Percentiles rank a stretch among this genome's conserved stretches.
These are phyloP conservation scores for Mongoloraphidia duomilia DNA, from an alignment of 2,888 invertebrate genomes.

Conservation along the genomic window DNA sequence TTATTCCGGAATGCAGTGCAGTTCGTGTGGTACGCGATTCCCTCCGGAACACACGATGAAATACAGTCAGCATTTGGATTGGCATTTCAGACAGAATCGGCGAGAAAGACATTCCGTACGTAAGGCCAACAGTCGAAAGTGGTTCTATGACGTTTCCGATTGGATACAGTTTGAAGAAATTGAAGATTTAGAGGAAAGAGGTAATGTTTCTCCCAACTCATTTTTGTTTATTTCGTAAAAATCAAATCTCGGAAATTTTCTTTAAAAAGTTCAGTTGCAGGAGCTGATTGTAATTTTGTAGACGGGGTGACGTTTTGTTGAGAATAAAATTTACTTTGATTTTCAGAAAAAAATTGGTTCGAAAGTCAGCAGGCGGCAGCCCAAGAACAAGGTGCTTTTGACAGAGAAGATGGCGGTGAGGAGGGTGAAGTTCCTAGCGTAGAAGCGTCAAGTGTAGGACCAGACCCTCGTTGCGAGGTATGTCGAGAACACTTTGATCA, in stretches of 20 bases:
- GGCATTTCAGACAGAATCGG: slow-evolving; percentile 94
- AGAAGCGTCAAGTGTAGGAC: slow-evolving; percentile 48
- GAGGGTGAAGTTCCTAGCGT: slow-evolving; percentile 54
- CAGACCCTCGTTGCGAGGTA: slow-evolving; percentile 62
- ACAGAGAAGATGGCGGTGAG: slow-evolving; percentile 39
- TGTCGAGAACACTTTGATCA: slow-evolving; percentile 90
- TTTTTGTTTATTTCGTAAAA: not conserved
- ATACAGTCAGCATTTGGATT: slow-evolving; percentile 93
- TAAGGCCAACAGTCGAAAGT: slow-evolving; percentile 69
- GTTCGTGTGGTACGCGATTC: slow-evolving; percentile 90
- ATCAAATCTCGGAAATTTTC: not conserved
- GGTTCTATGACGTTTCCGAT: slow-evolving; percentile 82
- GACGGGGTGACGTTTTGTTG: not conserved
- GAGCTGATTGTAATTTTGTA: too few relatives aligned
- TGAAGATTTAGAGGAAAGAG: slow-evolving; percentile 79
- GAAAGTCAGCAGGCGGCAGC: slow-evolving; percentile 50
- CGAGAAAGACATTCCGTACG: slow-evolving; percentile 73
- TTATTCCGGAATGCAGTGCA: slow-evolving; percentile 90
- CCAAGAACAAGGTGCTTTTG: slow-evolving; percentile 38
- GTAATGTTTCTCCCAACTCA: slow-evolving; percentile 27
- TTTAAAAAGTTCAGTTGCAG: not conserved
- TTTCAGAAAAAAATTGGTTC: slow-evolving; percentile 73
- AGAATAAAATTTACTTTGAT: slow-evolving; percentile 6
- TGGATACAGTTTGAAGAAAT: slow-evolving; percentile 93
- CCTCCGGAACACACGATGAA: slow-evolving; percentile 76